Percentiles rank a stretch among this genome's conserved stretches.
Conservation (phyloP, 1,140 invertebrate genomes). For the Ectropis grisescens region DNA sequence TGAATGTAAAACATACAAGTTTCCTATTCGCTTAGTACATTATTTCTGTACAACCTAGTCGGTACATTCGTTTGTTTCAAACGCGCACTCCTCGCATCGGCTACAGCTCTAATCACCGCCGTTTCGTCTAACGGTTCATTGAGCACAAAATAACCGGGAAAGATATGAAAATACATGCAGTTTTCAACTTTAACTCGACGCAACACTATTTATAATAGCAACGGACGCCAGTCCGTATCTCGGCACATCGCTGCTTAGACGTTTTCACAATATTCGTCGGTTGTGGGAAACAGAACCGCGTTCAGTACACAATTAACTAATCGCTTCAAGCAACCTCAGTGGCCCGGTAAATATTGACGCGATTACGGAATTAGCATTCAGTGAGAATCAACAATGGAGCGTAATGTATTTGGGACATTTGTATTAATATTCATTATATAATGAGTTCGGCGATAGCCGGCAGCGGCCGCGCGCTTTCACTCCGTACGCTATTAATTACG, state of each 20-base stretch:
- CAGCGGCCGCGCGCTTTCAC: constrained; percentile 49
- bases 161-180: constrained; percentile 6
- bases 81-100: no score
- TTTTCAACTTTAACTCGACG: constrained; percentile 3
- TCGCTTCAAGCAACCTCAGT: background rate
- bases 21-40: no score
- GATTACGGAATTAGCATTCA: constrained; percentile 5
- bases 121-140: constrained; percentile 16
- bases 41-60: no score
- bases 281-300: constrained; percentile 9
- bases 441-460: constrained; percentile 40
- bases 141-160: constrained; percentile 6
- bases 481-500: constrained; percentile 48
- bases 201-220: no score
- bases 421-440: constrained; percentile 65
- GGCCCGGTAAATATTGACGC: constrained; percentile 11
- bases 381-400: constrained; percentile 25
- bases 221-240: no score
- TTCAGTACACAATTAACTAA: constrained; percentile 17
- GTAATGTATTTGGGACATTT: constrained; percentile 47
- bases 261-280: constrained; percentile 8
- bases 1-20: no score
- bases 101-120: no score
- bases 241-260: no score
- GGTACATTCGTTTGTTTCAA: no score